Evolutionary conservation across 2,888 invertebrate species (phyloP), one percentile per base, ranked within the genome.

Genomic region (Beris morrisii): DNA sequence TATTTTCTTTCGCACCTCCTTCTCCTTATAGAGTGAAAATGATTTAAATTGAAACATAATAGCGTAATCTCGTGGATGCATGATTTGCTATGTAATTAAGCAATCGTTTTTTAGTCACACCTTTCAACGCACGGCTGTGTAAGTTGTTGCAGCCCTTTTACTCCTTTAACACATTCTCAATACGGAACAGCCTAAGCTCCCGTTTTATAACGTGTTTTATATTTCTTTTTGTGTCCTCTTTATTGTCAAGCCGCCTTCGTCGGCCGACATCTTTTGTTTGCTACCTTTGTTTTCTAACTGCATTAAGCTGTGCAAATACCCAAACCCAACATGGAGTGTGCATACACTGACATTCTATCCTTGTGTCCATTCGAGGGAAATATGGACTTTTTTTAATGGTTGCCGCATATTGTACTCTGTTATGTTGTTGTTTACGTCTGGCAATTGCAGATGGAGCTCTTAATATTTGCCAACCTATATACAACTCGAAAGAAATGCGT

Each of bases 341-440:
- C 53, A 30, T 4, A 12, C 30, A 28, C 12, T 28, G 30, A 53
- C 53, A 30, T 30, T 12, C n/a, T 31, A 30, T 38, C 38, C 38
- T 28, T 52, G 43, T 38, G 61, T 52, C 61, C 61, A 61, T 53
- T 53, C 43, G 56, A 56, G 43, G 7, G 13, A 56, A 56, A 31
- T 50, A 38, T 22, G 50, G 52, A 46, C 43, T 61, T 59, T 61
- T 61, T 50, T 50, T 61, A 61, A 61, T 61, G 61, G 61, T 61
- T 61, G 61, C 50, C 61, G 50, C 38, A 9, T 38, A 38, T 38
- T 7, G 7, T 38, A 9, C 38, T 7, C 38, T 7, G 38, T 38
- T 1, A 22, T 22, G 22, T 22, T 38, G 38, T 38, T 38, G 38
- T 38, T 38, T 38, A 38, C 38, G 38, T 38, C 38, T 38, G 38